phyloP scores from a whole-genome alignment of 2,113 vertebrate genomes.

The Caranx melampygus region DNA sequence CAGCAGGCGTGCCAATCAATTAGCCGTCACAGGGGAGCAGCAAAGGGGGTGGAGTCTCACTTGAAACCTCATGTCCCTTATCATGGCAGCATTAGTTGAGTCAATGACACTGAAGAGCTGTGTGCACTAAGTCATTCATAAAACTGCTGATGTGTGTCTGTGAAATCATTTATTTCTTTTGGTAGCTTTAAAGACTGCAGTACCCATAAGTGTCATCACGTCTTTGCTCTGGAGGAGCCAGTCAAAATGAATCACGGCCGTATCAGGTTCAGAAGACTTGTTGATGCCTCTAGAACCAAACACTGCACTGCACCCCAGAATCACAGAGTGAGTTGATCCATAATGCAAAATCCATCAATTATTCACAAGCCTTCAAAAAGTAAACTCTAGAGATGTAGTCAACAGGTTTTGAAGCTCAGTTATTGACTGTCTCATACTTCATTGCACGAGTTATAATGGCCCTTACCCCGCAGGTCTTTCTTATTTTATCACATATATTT shows the following conservation, averaged over 20 bases:
- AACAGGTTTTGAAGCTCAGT: not conserved
- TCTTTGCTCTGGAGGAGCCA: not conserved
- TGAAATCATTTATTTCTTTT: not conserved
- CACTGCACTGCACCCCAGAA: conserved; percentile 19
- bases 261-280: conserved; percentile 10
- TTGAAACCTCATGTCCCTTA: not conserved
- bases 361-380: not conserved
- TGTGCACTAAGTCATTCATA: not conserved
- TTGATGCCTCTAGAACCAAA: conserved; percentile 10
- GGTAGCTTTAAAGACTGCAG: not conserved
- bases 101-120: not conserved
- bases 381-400: not conserved
- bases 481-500: conserved; percentile 5
- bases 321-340: conserved; percentile 1
- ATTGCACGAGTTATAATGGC: not conserved
- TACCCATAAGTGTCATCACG: not conserved
- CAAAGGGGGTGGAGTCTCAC: not conserved
- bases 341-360: conserved; percentile 36
- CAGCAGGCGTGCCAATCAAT: not conserved
- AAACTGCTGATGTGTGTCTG: not conserved
- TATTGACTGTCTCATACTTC: not conserved
- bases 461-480: not conserved
- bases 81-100: not conserved
- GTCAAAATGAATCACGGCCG: not conserved
- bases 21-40: not conserved